Evolutionary conservation across 2,797 vertebrate species (phyloP).

Genomic region (Xerus rutilus): DNA sequence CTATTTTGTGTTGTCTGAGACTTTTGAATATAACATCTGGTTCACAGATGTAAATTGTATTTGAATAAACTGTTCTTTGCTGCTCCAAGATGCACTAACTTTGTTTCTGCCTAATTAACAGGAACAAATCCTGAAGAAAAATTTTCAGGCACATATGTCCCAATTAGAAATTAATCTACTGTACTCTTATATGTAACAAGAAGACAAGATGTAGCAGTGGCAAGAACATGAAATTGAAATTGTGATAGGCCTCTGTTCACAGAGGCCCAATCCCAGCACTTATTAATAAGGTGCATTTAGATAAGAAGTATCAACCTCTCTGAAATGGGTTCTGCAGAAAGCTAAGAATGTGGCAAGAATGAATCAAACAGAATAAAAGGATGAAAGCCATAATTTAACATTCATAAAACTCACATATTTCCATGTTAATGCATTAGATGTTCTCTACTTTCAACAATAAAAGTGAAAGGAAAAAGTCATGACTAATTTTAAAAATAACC

Average conservation of each 20-base stretch:
- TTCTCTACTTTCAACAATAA: conserved; percentile 15
- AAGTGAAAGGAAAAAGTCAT: not conserved
- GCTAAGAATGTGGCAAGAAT: not conserved
- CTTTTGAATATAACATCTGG: not conserved
- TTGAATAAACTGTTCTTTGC: conserved; percentile 6
- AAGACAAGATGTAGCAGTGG: not conserved
- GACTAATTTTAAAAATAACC: conserved; percentile 69
- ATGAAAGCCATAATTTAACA: not conserved
- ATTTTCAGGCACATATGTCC: not conserved
- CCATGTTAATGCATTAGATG: not conserved
- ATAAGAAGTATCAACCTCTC: not conserved
- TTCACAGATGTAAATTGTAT: conserved; percentile 4
- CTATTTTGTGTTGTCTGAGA: not conserved
- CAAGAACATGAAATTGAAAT: not conserved
- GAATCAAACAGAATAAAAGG: not conserved
- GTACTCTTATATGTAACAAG: not conserved
- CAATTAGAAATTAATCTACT: conserved; percentile 39
- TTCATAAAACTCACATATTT: not conserved
- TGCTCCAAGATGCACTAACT: not conserved
- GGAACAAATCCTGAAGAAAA: not conserved
- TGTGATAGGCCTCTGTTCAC: not conserved
- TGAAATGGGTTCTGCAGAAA: not conserved
- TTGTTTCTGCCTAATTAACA: conserved; percentile 50
- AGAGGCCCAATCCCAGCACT: not conserved
- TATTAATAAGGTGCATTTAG: not conserved